Base-by-base conservation (phyloP, 2,113 vertebrate species). In the Catharus minimus region DNA sequence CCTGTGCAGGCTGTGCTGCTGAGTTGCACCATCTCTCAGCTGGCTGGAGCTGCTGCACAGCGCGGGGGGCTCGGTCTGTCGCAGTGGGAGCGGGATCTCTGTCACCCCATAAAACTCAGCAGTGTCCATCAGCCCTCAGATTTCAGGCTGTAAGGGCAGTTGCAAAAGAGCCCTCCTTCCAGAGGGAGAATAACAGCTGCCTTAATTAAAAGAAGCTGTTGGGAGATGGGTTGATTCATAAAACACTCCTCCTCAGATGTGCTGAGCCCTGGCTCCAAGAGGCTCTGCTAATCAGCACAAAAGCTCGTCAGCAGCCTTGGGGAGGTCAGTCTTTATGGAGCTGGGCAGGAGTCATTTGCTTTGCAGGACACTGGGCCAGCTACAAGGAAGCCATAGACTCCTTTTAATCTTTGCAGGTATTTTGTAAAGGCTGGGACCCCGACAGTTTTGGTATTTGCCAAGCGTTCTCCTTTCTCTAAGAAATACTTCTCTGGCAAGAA, bases 361-460 rank as follows among this genome's bases (percentile, higher is more conserved):
- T 82, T 74, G 61, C 68, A 10, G 75, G 67, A 67, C 43, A 5
- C 52, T 72, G 78, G 62, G 73, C 77, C 76, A 80, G 38, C 67
- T 50, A 11, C 41, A 39, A 30, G 61, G 90, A 58, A 75, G 66
- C 41, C 64, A 50, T 68, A 20, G 89, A 67, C 46, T 81, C 49
- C 49, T 67, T 78, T 91, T 60, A 82, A 91, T 97, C 66, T 67
- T 76, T 66, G 43, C 97, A 99, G 99, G 97, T 99, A 94, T 94
- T 98, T 97, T 46, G 97, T 99, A 20, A 99, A 99, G 94, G 97
- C 97, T 3, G 98, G 98, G 49, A 98, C 97, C 5, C 99, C 99
- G 3, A 96, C 97, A 7, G 98, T 99, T 93, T 95, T 99, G 62
- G 81, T 98, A 19, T 95, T 98, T 93, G 99, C 97, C 9, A 97